Base-by-base conservation (phyloP, 2,888 invertebrate genomes). In the Cephus spinipes region DNA sequence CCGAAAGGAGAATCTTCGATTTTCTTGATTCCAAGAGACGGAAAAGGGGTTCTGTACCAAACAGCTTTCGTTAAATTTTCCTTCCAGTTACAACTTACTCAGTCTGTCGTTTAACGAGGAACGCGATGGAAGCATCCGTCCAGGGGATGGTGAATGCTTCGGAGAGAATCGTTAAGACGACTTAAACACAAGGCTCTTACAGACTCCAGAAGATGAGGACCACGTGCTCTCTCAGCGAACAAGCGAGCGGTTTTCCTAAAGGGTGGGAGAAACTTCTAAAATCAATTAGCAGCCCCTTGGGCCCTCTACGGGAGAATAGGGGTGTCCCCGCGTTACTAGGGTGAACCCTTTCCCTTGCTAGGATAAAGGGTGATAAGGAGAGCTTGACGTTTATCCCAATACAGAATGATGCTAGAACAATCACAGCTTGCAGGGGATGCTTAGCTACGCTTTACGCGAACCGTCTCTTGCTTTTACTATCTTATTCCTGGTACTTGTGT, bases 251-350 rank as follows among this genome's bases (percentile, higher is more conserved):
- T 33, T 31, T 33, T 71, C 32, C 12, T 73, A 79, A 79, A 77
- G 78, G 79, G 77, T 79, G 82, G 79, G 82, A 85, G 87, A 83
- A 90, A 90, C 90, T 90, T 90, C 86, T 87, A 89, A 90, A 90
- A 90, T 90, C 90, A 90, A 90, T 90, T 90, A 90, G 90, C 90
- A 90, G 87, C 86, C 71, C 71, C 71, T 71, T 71, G 31, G 71
- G 71, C 30, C 30, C 55, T 55, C 55, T 32, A 71, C 15, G 71
- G 31, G 71, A 12, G 32, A 71, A 71, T 31, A 33, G 71, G 69
- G 31, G 31, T 71, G 71, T 71, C 33, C 4, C 71, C 32, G 23
- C 71, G 71, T 71, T 32, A 31, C 71, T 4, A 33, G 71, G 71
- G 71, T 31, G 71, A 31, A 31, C 73, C 35, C 75, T 73, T 71